These are phyloP conservation scores for Pectinophora gossypiella DNA, from an alignment of 1,140 invertebrate species.

Conservation along the genomic window DNA sequence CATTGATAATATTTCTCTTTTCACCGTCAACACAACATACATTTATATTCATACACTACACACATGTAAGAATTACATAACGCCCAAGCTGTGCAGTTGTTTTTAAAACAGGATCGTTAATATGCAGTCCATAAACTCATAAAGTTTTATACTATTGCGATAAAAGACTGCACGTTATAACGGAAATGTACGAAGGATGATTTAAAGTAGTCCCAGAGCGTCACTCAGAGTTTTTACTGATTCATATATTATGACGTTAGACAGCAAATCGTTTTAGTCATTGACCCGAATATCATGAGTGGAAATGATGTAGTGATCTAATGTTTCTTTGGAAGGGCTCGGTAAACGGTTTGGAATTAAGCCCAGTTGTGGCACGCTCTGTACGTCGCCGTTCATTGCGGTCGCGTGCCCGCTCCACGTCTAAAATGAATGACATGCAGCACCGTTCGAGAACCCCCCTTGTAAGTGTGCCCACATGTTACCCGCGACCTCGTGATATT, in stretches of 20 bases:
- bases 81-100: neutral
- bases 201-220: no score
- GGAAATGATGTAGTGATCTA: neutral
- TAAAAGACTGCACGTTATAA: neutral
- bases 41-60: neutral
- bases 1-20: neutral
- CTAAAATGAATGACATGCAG: slow-evolving; percentile 1
- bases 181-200: neutral
- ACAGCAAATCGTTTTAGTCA: slow-evolving; percentile 1
- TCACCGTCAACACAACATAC: neutral
- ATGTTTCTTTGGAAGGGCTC: neutral
- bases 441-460: slow-evolving; percentile 8
- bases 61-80: neutral
- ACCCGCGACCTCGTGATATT: slow-evolving; percentile 14
- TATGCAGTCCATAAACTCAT: neutral
- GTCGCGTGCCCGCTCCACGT: slow-evolving; percentile 11
- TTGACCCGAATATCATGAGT: neutral
- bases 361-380: neutral
- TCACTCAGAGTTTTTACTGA: no score
- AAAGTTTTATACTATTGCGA: neutral
- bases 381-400: neutral
- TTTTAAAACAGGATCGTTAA: neutral
- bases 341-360: neutral
- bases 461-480: slow-evolving; percentile 13
- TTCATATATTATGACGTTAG: no score